Base-by-base conservation (phyloP, 2,113 vertebrate genomes). In the Psophia crepitans region DNA sequence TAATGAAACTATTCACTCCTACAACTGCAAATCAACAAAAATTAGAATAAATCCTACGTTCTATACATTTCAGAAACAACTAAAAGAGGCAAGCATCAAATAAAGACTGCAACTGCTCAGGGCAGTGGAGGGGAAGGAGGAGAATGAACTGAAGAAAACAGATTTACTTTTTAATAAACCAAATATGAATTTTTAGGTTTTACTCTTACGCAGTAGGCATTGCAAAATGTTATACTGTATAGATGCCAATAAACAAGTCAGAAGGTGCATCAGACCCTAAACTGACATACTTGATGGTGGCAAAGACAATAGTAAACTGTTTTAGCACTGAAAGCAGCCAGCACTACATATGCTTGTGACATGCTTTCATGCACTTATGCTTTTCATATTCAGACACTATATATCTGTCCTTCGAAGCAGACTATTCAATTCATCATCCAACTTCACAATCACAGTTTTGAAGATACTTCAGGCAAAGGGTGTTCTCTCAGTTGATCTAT, bases 311-410 rank as follows among this genome's bases (percentile, higher is more conserved):
- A 91, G 75, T 79, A 91, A 95, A 94, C 48, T 89, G 70, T 83
- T 97, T 94, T 82, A 95, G 94, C 93, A 94, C 69, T 18, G 82
- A 84, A 44, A 95, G 65, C 78, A 97, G 49, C 35, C 74, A 96
- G 89, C 39, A 90, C 41, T 93, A 57, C 74, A 35, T 86, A 92
- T 58, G 60, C 58, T 14, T 93, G 66, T 71, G 82, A 85, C 43
- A 92, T 69, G 86, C 77, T 90, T 41, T 86, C 83, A 76, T 73
- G 84, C 94, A 86, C 23, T 91, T 81, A 54, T 28, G 79, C 51
- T 87, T 97, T 96, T 90, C 88, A 75, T 96, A 97, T 96, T 96
- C 95, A 90, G 90, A 90, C 85, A 95, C 75, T 91, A 77, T 93
- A 87, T 94, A 92, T 75, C 95, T 95, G 95, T 97, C 96, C 51